These are phyloP conservation scores for Porites lobata DNA, from an alignment of 92 coral and sea anemone genomes.

Conservation along the genomic window DNA sequence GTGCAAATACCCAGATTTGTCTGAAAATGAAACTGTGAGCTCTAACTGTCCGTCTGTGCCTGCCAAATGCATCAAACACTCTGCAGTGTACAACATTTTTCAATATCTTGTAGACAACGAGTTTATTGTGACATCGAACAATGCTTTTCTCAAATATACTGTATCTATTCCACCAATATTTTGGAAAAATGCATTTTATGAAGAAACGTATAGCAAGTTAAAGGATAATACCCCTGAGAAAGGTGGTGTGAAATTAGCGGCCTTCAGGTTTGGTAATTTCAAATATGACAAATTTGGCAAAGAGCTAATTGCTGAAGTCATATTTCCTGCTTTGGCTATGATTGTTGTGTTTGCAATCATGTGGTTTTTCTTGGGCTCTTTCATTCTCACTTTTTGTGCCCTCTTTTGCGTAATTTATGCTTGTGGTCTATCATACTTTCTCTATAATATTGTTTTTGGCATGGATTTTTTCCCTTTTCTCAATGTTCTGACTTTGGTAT, in stretches of 20 bases:
- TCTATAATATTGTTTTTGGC: slow-evolving; percentile 84
- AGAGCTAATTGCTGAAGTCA: slow-evolving; percentile 74
- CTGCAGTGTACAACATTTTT: slow-evolving; percentile 66
- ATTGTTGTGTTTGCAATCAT: slow-evolving; percentile 75
- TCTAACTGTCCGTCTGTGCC: slow-evolving; percentile 56
- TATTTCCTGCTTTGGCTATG: slow-evolving; percentile 89
- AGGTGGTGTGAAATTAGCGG: slow-evolving; percentile 83
- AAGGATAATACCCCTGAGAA: slow-evolving; percentile 54
- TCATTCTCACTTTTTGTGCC: slow-evolving; percentile 80
- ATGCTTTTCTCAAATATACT: slow-evolving; percentile 61
- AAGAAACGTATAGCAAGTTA: slow-evolving; percentile 66
- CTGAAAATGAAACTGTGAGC: not conserved
- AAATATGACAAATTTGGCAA: slow-evolving; percentile 76
- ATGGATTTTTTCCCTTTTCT: slow-evolving; percentile 93
- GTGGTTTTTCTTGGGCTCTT: slow-evolving; percentile 85
- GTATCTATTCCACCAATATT: slow-evolving; percentile 48
- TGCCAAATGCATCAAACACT: slow-evolving; percentile 34
- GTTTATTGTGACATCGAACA: slow-evolving; percentile 55
- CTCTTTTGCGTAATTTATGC: slow-evolving; percentile 86
- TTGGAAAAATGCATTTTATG: slow-evolving; percentile 13
- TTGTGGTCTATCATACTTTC: slow-evolving; percentile 84
- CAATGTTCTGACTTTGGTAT: slow-evolving; percentile 82
- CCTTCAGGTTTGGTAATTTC: slow-evolving; percentile 76
- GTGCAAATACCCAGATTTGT: slow-evolving; percentile 34
- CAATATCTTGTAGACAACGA: slow-evolving; percentile 74